A percentile compares a stretch with the other conserved stretches of the same genome.
phyloP scores from a whole-genome alignment of 1,140 invertebrate genomes.

The Mycetomoellerius zeteki region DNA sequence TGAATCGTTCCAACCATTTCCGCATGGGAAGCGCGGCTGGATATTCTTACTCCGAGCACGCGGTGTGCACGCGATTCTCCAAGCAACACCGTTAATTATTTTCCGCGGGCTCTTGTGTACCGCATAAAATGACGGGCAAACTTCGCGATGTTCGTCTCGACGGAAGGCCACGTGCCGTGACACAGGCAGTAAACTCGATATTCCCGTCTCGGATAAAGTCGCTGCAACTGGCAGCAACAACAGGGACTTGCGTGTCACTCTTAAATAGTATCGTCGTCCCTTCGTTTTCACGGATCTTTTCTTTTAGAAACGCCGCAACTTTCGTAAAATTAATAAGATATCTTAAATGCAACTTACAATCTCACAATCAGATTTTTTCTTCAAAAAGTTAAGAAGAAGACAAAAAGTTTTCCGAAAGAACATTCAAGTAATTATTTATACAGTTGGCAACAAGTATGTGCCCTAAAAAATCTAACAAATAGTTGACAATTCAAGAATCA shows the following conservation, averaged over 20 bases:
- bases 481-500: neutral
- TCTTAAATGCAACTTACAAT: neutral
- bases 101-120: constrained; percentile 28
- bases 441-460: neutral
- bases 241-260: constrained; percentile 53
- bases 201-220: constrained; percentile 60
- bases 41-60: constrained; percentile 52
- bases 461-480: neutral
- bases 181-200: constrained; percentile 65
- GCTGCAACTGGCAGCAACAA: constrained; percentile 51
- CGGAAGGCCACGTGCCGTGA: constrained; percentile 61
- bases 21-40: constrained; percentile 10
- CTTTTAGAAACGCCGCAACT: constrained; percentile 1
- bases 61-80: constrained; percentile 47
- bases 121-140: constrained; percentile 60
- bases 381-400: neutral
- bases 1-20: constrained; percentile 8
- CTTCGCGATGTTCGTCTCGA: constrained; percentile 66
- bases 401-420: neutral
- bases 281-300: constrained; percentile 47
- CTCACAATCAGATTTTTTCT: constrained; percentile 6
- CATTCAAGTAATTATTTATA: neutral
- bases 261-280: constrained; percentile 11
- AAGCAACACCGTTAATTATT: constrained; percentile 65
- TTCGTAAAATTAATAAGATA: constrained; percentile 42